Evolutionary conservation across 2,797 vertebrate species (phyloP).

Genomic region (Platyrinchus mystaceus): DNA sequence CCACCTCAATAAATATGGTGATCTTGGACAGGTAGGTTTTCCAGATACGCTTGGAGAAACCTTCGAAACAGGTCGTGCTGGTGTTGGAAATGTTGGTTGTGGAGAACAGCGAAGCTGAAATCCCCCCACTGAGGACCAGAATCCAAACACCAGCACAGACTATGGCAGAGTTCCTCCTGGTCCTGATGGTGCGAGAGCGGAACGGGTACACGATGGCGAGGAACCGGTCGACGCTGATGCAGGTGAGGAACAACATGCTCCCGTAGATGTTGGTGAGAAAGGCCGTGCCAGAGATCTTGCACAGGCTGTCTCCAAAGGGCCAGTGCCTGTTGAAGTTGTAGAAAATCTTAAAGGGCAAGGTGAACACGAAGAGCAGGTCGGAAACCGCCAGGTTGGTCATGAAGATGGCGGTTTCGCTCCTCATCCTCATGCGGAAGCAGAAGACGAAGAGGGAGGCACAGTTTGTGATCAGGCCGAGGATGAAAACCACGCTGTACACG

Average conservation of each 20-base stretch:
- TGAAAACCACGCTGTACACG: slow-evolving; percentile 94
- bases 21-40: slow-evolving; percentile 97
- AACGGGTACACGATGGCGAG: slow-evolving; percentile 96
- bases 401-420: slow-evolving; percentile 94
- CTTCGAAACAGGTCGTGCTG: slow-evolving; percentile 94
- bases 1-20: slow-evolving; percentile 98
- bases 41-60: slow-evolving; percentile 96
- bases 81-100: slow-evolving; percentile 89
- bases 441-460: slow-evolving; percentile 95
- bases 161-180: slow-evolving; percentile 87
- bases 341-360: slow-evolving; percentile 96
- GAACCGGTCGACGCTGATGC: slow-evolving; percentile 96
- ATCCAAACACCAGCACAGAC: slow-evolving; percentile 94
- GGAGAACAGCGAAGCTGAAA: slow-evolving; percentile 95
- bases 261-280: slow-evolving; percentile 98
- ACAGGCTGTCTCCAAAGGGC: slow-evolving; percentile 94
- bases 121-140: slow-evolving; percentile 92
- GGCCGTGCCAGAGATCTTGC: slow-evolving; percentile 94
- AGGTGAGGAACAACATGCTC: slow-evolving; percentile 98
- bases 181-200: slow-evolving; percentile 89
- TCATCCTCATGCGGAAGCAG: slow-evolving; percentile 93
- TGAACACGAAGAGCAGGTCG: slow-evolving; percentile 94
- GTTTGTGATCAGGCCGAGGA: slow-evolving; percentile 94
- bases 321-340: slow-evolving; percentile 96
- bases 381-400: slow-evolving; percentile 96